Evolutionary conservation across 2,797 vertebrate species (phyloP).

Genomic region (Spea hammondii): DNA sequence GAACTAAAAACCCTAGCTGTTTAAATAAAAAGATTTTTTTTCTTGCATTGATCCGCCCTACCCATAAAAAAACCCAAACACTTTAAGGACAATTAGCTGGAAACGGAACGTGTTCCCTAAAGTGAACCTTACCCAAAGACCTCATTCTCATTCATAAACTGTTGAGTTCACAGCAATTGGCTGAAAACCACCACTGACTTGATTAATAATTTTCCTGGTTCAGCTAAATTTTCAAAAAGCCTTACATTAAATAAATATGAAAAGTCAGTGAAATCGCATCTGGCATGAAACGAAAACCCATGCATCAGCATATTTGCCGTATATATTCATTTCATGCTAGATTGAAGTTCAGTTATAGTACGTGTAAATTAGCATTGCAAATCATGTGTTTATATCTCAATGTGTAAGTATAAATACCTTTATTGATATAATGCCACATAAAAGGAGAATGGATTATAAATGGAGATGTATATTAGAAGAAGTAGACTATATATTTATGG

Average conservation of each 20-base stretch:
- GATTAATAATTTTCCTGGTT: conserved; percentile 40
- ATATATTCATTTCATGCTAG: conserved; percentile 46
- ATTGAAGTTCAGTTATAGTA: conserved; percentile 33
- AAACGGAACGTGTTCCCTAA: not conserved
- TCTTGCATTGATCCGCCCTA: too few relatives aligned
- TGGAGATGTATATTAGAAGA: too few relatives aligned
- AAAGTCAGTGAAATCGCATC: conserved; percentile 35
- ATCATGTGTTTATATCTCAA: conserved; percentile 24
- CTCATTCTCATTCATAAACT: conserved; percentile 32
- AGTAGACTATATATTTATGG: too few relatives aligned
- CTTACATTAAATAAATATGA: conserved; percentile 37
- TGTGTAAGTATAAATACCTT: not conserved
- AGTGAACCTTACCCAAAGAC: not conserved
- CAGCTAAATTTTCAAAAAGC: conserved; percentile 40
- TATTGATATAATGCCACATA: conserved; percentile 23
- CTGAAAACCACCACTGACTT: conserved; percentile 36
- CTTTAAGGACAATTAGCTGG: not conserved
- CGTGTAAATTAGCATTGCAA: conserved; percentile 36
- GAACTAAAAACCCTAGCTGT: too few relatives aligned
- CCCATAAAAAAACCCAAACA: not conserved
- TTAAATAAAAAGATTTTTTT: too few relatives aligned
- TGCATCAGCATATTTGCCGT: conserved; percentile 32
- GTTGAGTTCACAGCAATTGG: conserved; percentile 9
- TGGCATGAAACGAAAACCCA: conserved; percentile 19
- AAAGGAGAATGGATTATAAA: not conserved